Evolutionary conservation across 2,888 invertebrate genomes (phyloP).

Genomic region (Didymodactylos carnosus): DNA sequence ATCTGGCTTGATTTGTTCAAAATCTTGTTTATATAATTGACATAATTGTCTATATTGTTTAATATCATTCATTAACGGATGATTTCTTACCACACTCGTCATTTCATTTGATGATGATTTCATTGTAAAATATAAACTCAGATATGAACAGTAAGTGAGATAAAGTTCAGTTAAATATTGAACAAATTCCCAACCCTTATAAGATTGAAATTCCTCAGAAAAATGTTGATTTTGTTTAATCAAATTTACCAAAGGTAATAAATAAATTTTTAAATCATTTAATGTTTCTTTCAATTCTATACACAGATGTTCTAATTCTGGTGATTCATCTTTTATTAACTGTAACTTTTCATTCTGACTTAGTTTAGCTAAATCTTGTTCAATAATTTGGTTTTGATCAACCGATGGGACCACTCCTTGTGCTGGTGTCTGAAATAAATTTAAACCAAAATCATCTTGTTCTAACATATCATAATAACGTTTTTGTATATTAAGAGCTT

Average conservation of each 20-base stretch:
- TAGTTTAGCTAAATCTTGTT: constrained; percentile 45
- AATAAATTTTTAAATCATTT: constrained; percentile 9
- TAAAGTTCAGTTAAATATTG: constrained; percentile 49
- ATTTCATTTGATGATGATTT: constrained; percentile 53
- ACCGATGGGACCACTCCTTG: neutral
- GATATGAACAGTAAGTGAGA: constrained; percentile 51
- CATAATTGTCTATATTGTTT: constrained; percentile 45
- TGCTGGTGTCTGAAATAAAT: neutral
- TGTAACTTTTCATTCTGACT: constrained; percentile 53
- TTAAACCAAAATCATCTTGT: constrained; percentile 23
- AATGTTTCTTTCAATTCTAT: constrained; percentile 54
- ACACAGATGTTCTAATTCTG: constrained; percentile 58
- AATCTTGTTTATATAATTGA: constrained; percentile 41
- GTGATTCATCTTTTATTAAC: constrained; percentile 61
- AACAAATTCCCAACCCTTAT: constrained; percentile 48
- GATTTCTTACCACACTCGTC: too few species aligned
- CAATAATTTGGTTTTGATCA: neutral
- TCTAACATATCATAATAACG: constrained; percentile 26
- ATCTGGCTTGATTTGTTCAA: constrained; percentile 51
- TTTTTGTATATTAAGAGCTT: constrained; percentile 28
- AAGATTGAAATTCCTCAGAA: neutral
- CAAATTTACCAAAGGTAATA: constrained; percentile 40
- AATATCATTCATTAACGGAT: constrained; percentile 69
- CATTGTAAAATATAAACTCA: constrained; percentile 61
- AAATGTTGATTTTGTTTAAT: constrained; percentile 42